phyloP scores from a whole-genome alignment of 2,888 invertebrate genomes.

The Epistrophe eligans region DNA sequence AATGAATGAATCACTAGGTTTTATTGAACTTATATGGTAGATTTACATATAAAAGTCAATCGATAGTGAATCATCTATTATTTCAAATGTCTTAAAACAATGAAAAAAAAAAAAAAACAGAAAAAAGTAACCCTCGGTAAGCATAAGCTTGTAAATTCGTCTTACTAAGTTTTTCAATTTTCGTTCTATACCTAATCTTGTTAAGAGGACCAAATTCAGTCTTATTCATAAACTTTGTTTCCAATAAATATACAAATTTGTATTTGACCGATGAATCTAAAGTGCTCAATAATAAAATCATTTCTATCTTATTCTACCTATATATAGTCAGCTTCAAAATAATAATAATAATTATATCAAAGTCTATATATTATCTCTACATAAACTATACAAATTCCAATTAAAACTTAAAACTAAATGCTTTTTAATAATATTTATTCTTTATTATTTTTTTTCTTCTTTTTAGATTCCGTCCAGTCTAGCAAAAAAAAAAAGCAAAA shows the following conservation, averaged over 20 bases:
- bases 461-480: conserved; percentile 72
- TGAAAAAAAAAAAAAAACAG: no score
- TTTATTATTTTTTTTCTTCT: background rate
- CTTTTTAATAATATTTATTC: conserved; percentile 18
- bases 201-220: no score
- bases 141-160: no score
- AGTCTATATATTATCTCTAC: background rate
- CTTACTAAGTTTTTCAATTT: no score
- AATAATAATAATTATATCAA: background rate
- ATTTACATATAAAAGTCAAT: conserved; percentile 14
- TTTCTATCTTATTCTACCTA: background rate
- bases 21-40: conserved; percentile 8
- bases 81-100: background rate
- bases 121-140: no score
- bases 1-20: conserved; percentile 6
- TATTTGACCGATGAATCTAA: background rate
- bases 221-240: no score
- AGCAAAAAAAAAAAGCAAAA: conserved; percentile 3
- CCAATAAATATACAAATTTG: no score
- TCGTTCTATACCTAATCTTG: no score
- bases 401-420: conserved; percentile 12
- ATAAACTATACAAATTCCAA: conserved; percentile 19
- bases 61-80: conserved; percentile 1
- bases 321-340: background rate
- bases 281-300: background rate